Base-by-base conservation (phyloP, 1,140 invertebrate genomes). In the Sminthurides bifidus region DNA sequence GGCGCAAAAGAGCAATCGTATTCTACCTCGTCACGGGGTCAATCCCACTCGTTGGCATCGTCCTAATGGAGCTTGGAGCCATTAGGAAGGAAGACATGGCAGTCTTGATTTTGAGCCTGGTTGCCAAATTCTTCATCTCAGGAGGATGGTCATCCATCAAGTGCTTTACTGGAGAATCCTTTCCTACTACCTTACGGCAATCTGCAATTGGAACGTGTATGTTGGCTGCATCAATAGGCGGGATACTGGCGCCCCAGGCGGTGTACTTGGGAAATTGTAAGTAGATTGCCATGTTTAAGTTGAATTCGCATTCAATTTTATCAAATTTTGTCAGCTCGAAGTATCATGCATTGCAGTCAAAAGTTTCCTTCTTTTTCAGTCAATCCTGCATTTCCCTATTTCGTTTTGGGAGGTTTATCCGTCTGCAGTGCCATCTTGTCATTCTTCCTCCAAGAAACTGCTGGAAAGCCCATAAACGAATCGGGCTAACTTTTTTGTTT, bases 91-190 rank as follows among this genome's bases (percentile, higher is more conserved):
- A 37, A 23, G 15, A 43, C 26, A 33, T 21, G 10, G 21, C 38
- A n/a, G 30, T 27, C 27, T 23, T 56, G 1, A 31, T 37, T 3
- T 37, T 50, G 15, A 30, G 24, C 0, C 27, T 55, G 3, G 3
- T 21, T 15, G 26, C 29, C 5, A 51, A 52, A 57, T 57, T 43
- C 17, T 51, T 31, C 23, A 52, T 45, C 26, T 14, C 19, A 8
- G 49, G 37, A 1, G 38, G 27, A 0, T 57, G 48, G 48, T 26
- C 48, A 33, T 10, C 40, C 2, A 27, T 57, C 0, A 44, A 51
- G 23, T 52, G 48, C 46, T 57, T 57, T 29, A 57, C 55, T 2
- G 55, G 24, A 17, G 55, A 57, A 19, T 52, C 48, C n/a, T 57
- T 57, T 29, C 49, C 55, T 1, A 57, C 55, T 1, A 30, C 38